Evolutionary conservation across 2,113 vertebrate genomes (phyloP), one percentile per base, ranked within the genome.

Genomic region (Podilymbus podiceps): DNA sequence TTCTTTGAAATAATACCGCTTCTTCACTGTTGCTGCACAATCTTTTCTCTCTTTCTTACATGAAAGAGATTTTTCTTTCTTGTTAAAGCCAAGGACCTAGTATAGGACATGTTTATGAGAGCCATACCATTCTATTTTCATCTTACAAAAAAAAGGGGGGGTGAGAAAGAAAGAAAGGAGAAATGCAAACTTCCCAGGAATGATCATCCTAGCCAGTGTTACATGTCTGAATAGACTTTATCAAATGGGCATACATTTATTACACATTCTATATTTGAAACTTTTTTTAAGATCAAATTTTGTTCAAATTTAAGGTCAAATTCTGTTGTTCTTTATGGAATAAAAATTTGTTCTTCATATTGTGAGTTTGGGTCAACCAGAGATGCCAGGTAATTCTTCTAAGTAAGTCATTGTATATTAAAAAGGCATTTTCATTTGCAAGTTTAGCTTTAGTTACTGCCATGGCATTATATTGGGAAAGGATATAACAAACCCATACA

Each of bases 341-440:
- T 21, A 9, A 84, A 71, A 81, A 35, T 62, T 64, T 85, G 4
- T 0, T 21, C 4, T 86, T 74, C 28, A 27, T 80, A 12, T 47
- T 55, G 22, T 44, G 22, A 35, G 12, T 44, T 93, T 80, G 8
- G 11, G 33, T 83, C 17, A 80, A 6, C 17, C 15, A 7, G 21
- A 15, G 16, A 55, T 74, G 30, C 25, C 20, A 67, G 28, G 19
- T 49, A 76, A 22, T 30, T 7, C 21, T 27, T 72, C 44, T 31
- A 79, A 66, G 5, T 85, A 68, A 68, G 12, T 5, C 0, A 0
- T 60, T 0, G 1, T 47, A 1, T 38, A 38, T 42, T 50, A 46
- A 64, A 75, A 58, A 40, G 25, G 8, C 9, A 23, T 18, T 24
- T 35, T 22, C 15, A 38, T 67, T 85, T 89, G 58, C 30, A 58